Evolutionary conservation across 2,888 invertebrate species (phyloP).

Genomic region (Gymnosoma rotundatum): DNA sequence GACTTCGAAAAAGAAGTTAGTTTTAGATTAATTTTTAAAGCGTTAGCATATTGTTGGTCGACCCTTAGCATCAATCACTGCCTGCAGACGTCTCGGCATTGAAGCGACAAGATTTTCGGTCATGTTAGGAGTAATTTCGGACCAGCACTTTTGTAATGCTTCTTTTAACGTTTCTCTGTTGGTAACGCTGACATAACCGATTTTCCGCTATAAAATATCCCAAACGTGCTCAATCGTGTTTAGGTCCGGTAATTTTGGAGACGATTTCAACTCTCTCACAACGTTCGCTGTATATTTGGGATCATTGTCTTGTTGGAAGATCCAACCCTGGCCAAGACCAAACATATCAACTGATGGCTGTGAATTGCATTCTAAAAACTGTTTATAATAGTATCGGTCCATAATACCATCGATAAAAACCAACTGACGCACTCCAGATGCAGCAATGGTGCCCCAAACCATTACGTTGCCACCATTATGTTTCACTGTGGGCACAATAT

Average conservation of each 20-base stretch:
- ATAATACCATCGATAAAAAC: slow-evolving; percentile 72
- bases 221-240: slow-evolving; percentile 57
- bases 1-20: too few species aligned
- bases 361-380: slow-evolving; percentile 50
- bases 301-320: slow-evolving; percentile 58
- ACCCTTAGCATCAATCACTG: too few species aligned
- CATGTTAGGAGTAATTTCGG: too few species aligned
- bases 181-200: too few species aligned
- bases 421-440: slow-evolving; percentile 52
- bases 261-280: slow-evolving; percentile 33
- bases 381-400: slow-evolving; percentile 48
- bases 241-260: slow-evolving; percentile 39
- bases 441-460: slow-evolving; percentile 46
- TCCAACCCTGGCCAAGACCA: slow-evolving; percentile 46
- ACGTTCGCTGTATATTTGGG: slow-evolving; percentile 42
- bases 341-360: slow-evolving; percentile 49
- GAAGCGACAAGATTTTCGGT: too few species aligned
- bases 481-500: neutral
- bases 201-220: too few species aligned
- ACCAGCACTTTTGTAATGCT: too few species aligned
- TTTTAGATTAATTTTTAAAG: too few species aligned
- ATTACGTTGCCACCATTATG: neutral
- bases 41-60: too few species aligned
- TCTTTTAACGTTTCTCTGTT: too few species aligned
- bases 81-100: too few species aligned